Evolutionary conservation across 2,797 vertebrate genomes (phyloP).

Genomic region (Ambastaia sidthimunki): DNA sequence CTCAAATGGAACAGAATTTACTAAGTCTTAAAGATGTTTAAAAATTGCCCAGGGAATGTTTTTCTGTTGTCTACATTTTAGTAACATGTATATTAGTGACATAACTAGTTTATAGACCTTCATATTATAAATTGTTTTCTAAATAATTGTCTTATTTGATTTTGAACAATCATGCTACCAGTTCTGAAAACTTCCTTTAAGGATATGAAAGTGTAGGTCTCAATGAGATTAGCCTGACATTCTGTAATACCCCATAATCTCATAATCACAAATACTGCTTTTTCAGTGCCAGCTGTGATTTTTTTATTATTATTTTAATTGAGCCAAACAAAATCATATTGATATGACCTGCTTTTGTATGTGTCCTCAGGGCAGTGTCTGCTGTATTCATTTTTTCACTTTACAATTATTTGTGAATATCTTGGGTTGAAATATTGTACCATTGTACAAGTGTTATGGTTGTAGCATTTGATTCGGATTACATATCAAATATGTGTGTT

Average conservation of each 20-base stretch:
- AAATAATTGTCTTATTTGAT: conserved; percentile 27
- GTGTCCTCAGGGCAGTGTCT: conserved; percentile 40
- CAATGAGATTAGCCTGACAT: conserved; percentile 53
- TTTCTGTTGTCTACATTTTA: background rate
- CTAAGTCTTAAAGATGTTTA: background rate
- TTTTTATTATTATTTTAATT: conserved; percentile 36
- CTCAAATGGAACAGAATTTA: too few species aligned
- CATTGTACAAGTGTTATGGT: conserved; percentile 46
- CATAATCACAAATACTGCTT: conserved; percentile 8
- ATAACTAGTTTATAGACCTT: conserved; percentile 12
- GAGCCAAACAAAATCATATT: conserved; percentile 41
- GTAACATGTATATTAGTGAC: conserved; percentile 16
- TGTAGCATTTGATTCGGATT: conserved; percentile 48
- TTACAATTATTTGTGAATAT: conserved; percentile 25
- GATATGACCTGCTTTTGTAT: conserved; percentile 36
- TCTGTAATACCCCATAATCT: conserved; percentile 19
- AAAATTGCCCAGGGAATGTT: background rate
- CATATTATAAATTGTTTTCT: too few species aligned
- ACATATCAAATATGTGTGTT: conserved; percentile 43
- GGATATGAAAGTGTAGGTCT: conserved; percentile 61
- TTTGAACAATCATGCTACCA: conserved; percentile 50
- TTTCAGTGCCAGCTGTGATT: conserved; percentile 12
- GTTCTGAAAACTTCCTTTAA: conserved; percentile 42
- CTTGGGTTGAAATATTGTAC: conserved; percentile 11
- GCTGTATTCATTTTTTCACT: conserved; percentile 50